These are phyloP conservation scores for Tenebrosternarchus preto DNA, from an alignment of 2,113 vertebrate species.

Conservation along the genomic window DNA sequence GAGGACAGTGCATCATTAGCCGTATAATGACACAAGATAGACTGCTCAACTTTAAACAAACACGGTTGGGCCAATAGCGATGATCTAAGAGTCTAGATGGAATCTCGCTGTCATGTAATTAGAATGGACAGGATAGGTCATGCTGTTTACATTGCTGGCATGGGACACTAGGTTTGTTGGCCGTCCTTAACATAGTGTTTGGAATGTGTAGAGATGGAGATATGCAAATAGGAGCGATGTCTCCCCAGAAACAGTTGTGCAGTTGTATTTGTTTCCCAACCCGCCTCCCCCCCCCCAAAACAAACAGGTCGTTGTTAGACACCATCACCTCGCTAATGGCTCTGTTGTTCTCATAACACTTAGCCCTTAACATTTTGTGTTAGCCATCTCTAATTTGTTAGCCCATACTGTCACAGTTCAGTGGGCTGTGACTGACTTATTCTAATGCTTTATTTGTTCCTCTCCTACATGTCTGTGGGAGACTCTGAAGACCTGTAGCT, in stretches of 20 bases:
- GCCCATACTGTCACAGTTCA: conserved; percentile 24
- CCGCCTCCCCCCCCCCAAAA: no score
- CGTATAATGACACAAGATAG: conserved; percentile 67
- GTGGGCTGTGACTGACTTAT: conserved; percentile 18
- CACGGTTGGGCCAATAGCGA: conserved; percentile 52
- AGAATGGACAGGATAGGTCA: not conserved
- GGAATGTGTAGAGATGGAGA: not conserved
- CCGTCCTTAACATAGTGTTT: not conserved
- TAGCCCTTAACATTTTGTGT: not conserved
- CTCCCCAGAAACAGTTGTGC: not conserved
- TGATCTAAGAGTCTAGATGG: conserved; percentile 12
- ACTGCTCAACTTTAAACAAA: conserved; percentile 73
- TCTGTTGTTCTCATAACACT: not conserved
- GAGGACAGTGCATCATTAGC: conserved; percentile 75
- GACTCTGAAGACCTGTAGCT: not conserved
- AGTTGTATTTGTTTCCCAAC: not conserved
- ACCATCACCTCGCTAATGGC: not conserved
- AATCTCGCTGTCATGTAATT: conserved; percentile 20
- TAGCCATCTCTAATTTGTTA: conserved; percentile 21
- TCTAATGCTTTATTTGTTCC: conserved; percentile 6
- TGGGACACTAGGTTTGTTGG: not conserved
- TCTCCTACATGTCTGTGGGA: not conserved
- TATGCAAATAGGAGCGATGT: not conserved
- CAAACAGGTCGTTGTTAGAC: not conserved
- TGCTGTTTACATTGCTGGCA: not conserved